Evolutionary conservation across 2,113 vertebrate species (phyloP), one percentile per base, ranked within the genome.

Genomic region (Cinclus cinclus): DNA sequence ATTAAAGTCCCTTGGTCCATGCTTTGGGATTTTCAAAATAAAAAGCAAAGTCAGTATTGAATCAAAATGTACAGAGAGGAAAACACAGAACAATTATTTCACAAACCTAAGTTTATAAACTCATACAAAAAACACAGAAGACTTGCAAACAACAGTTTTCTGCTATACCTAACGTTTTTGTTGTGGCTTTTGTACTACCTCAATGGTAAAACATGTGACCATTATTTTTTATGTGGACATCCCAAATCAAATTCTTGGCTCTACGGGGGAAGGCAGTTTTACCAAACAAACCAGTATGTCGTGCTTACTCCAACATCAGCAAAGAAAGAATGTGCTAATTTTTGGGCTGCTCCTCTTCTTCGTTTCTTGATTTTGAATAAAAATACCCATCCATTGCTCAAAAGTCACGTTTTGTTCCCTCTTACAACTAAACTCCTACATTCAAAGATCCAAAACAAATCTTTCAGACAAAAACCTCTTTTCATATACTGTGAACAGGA

Each of bases 21-120:
- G 65, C 94, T 94, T 91, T 94, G 88, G 94, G 92, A 97, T 96
- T 97, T 95, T 85, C 56, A 96, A 95, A 95, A 95, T 90, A 94
- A 96, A 93, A 92, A 74, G 15, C 41, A 68, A 89, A 94, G 89
- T 42, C 94, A 88, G 49, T 77, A 50, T 3, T 74, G 85, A 89
- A 86, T 35, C 13, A 64, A 33, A 95, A 94, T 58, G 80, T 94
- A 70, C 55, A 87, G 87, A 75, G 84, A 89, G 77, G 33, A 95
- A 96, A 94, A 53, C 86, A 94, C 9, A 77, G 24, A 79, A 24
- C 37, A 94, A 60, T 49, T 83, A 79, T 75, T 94, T 91, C 39
- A 83, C 27, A 79, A 33, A 96, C 46, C 19, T 31, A 79, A 83
- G 14, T 81, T 75, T 70, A 90, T 56, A 94, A 82, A 46, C 28